Evolutionary conservation across 2,113 vertebrate species (phyloP).

Genomic region (Condylura cristata): DNA sequence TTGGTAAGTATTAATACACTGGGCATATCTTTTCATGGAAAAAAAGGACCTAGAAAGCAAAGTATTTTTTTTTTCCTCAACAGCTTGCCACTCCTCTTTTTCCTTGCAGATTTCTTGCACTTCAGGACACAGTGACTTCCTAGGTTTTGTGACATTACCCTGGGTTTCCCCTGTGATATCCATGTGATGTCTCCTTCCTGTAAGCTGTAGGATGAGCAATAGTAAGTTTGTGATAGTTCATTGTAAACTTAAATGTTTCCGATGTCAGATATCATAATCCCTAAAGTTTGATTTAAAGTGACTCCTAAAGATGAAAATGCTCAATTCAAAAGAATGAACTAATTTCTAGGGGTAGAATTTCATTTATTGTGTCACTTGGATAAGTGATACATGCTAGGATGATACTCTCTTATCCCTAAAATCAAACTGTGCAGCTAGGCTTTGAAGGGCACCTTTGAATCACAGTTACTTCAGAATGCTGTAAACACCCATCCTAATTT

Average conservation of each 20-base stretch:
- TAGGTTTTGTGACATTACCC: background rate
- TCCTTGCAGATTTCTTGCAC: background rate
- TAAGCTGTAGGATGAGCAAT: too few relatives aligned
- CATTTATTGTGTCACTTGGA: background rate
- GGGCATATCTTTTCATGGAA: background rate
- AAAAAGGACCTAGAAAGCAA: background rate
- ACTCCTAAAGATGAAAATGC: background rate
- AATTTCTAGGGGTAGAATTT: slow-evolving; percentile 33
- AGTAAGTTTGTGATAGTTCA: background rate
- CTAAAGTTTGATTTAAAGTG: slow-evolving; percentile 5
- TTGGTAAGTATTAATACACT: background rate
- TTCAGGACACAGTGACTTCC: background rate
- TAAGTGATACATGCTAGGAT: slow-evolving; percentile 13
- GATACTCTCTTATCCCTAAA: background rate
- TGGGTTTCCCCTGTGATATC: background rate
- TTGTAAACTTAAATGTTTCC: background rate
- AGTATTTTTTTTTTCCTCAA: background rate
- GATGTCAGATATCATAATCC: background rate
- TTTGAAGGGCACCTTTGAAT: background rate
- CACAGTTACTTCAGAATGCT: background rate
- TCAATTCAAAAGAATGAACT: slow-evolving; percentile 31
- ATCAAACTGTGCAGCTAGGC: background rate
- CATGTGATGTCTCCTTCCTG: too few relatives aligned
- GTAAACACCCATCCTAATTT: background rate
- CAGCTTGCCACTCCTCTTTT: background rate